Evolutionary conservation across 2,888 invertebrate species (phyloP), one percentile per base, ranked within the genome.

Genomic region (Cepaea hortensis): DNA sequence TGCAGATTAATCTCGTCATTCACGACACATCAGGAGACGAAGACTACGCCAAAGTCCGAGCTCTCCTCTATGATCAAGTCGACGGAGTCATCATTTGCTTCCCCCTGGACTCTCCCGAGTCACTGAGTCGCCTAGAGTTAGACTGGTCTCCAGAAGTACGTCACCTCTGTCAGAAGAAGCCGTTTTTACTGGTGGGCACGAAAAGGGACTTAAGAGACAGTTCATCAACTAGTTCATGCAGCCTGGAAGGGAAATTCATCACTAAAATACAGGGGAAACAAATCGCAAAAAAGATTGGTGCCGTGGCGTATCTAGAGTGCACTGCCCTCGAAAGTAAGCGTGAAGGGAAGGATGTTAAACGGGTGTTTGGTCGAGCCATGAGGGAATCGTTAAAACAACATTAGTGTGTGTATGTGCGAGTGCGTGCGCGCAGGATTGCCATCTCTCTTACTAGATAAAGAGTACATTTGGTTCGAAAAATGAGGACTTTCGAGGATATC

Each of bases 121-220:
- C 86, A 11, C 62, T 81, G 6, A 7, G 13, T 20, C 81, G 75
- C 48, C 55, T 81, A 23, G 18, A 65, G 15, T 35, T n/a, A 11
- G 81, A 86, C 13, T 86, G 86, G 86, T 62, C 35, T 13, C 65
- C 86, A 20, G 86, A 86, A 65, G 18, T 86, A n/a, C 73, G 62
- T 5, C 81, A 81, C 48, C 81, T 86, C 1, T 75, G 76, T 35
- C 62, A 76, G 18, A 35, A 62, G 46, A 81, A 50, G 23, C 86
- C 81, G 3, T 48, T 68, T 55, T 20, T 86, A n/a, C 76, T 86
- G 15, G 86, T 86, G 18, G 86, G 86, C 6, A 86, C 86, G 13
- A 81, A 86, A 50, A 65, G 18, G 35, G 86, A 86, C 50, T 35
- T 62, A 23, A 62, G 86, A 55, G 81, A 73, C 48, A 81, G 81